Percentiles rank a stretch among this genome's conserved stretches.
Conservation (phyloP, 2,797 vertebrate genomes). For the Sorex maritimensis region DNA sequence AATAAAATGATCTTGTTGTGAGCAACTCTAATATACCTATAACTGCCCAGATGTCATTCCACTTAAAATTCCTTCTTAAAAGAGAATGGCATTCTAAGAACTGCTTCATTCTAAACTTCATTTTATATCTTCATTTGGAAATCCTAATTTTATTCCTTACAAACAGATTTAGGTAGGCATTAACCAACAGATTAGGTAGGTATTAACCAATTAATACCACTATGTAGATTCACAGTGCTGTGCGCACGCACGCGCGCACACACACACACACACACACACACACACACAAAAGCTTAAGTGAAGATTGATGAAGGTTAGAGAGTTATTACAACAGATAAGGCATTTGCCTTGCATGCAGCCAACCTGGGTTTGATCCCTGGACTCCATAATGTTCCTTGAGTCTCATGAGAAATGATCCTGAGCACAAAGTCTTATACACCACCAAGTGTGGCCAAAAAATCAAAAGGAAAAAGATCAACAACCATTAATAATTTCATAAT, state of each 20-base stretch:
- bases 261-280: too few relatives aligned
- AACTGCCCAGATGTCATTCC: conserved; percentile 60
- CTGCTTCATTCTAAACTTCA: conserved; percentile 44
- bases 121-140: conserved; percentile 53
- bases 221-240: conserved; percentile 15
- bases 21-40: background rate
- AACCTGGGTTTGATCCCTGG: too few relatives aligned
- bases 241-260: too few relatives aligned
- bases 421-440: too few relatives aligned
- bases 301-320: background rate
- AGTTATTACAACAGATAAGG: too few relatives aligned
- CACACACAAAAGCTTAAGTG: background rate
- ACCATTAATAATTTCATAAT: background rate
- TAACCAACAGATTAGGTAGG: conserved; percentile 40
- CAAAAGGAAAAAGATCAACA: conserved; percentile 27
- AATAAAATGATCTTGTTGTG: background rate
- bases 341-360: too few relatives aligned
- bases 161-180: conserved; percentile 42
- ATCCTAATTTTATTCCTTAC: conserved; percentile 63
- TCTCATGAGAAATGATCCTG: too few relatives aligned
- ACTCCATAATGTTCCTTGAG: too few relatives aligned
- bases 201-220: conserved; percentile 56
- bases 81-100: background rate
- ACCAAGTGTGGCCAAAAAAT: too few relatives aligned
- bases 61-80: conserved; percentile 69